Base-by-base conservation (phyloP, 2,113 vertebrate species). In the Talpa occidentalis region DNA sequence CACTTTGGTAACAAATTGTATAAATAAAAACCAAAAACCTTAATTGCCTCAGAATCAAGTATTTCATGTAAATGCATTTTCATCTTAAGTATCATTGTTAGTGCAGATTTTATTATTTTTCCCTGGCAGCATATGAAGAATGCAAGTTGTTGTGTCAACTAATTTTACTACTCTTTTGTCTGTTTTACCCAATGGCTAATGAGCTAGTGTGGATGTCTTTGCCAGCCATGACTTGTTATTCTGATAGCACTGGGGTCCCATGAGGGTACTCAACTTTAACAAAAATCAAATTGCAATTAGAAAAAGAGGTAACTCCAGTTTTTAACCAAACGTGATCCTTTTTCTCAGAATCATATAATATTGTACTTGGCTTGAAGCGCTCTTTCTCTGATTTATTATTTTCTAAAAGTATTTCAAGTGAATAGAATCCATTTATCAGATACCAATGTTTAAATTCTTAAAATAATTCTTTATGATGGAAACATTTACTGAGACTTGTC, bases 1-100 rank as follows among this genome's bases (percentile, higher is more conserved):
- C 96, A 76, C 91, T 97, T 94, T 96, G 87, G 95, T 96, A 95
- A 96, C 87, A 98, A 97, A 92, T 95, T 98, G 88, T 97, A 60
- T 93, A 97, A 97, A 98, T 95, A 56, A 21, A 54, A 56, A 56
- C 22, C 54, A 94, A 96, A 97, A 88, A 96, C 62, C 92, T 70
- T 97, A 96, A 97, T 97, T 98, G 95, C 92, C 74, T 95, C 59
- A n/a, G 87, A 97, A 97, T 47, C 22, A 22, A 74, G 19, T 30
- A 91, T 93, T 97, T 95, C 95, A 85, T 96, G 95, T 77, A 95
- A 97, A 96, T 95, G 74, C 26, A 10, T 96, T 97, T 97, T 95
- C 76, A 42, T 97, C 91, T 93, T 90, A 92, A 96, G 78, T 94
- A 49, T 32, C 77, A n/a, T 82, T 95, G 69, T 97, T 92, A 78